Evolutionary conservation across 2,888 invertebrate genomes (phyloP).

Genomic region (Sarcophaga variegata): DNA sequence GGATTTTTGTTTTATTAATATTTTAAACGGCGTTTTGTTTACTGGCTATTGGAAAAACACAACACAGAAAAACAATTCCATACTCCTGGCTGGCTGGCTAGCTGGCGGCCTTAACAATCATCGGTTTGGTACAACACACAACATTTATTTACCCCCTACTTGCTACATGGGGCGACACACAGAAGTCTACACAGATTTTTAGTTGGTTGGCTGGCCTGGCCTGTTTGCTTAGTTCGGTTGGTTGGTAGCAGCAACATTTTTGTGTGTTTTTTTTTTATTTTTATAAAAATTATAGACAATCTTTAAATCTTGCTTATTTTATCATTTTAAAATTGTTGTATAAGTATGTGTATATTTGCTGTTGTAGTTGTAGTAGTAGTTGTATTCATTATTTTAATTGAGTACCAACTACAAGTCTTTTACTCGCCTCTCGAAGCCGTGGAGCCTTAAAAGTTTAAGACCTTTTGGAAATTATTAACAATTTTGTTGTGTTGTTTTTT

Average conservation of each 20-base stretch:
- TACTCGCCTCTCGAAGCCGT: conserved; percentile 9
- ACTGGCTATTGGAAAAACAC: neutral
- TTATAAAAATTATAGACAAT: conserved; percentile 27
- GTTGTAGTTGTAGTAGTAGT: conserved; percentile 16
- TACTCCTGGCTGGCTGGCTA: conserved; percentile 21
- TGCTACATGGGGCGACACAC: neutral
- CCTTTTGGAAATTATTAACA: conserved; percentile 49
- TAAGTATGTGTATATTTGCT: neutral
- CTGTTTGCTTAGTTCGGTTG: neutral
- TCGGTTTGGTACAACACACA: conserved; percentile 38
- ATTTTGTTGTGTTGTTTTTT: conserved; percentile 16
- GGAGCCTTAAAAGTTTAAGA: conserved; percentile 48
- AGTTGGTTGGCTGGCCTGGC: neutral
- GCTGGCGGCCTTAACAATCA: conserved; percentile 51
- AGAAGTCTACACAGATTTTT: neutral
- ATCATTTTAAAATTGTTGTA: conserved; percentile 49
- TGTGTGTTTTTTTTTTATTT: neutral
- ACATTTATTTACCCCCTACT: conserved; percentile 41
- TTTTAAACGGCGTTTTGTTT: neutral
- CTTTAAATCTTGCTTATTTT: conserved; percentile 52
- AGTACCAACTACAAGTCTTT: conserved; percentile 40
- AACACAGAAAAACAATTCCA: neutral
- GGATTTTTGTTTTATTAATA: neutral
- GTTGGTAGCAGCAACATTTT: conserved; percentile 3
- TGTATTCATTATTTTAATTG: conserved; percentile 19